These are phyloP conservation scores for Aptenodytes forsteri DNA, from an alignment of 2,113 vertebrate species.

Conservation along the genomic window DNA sequence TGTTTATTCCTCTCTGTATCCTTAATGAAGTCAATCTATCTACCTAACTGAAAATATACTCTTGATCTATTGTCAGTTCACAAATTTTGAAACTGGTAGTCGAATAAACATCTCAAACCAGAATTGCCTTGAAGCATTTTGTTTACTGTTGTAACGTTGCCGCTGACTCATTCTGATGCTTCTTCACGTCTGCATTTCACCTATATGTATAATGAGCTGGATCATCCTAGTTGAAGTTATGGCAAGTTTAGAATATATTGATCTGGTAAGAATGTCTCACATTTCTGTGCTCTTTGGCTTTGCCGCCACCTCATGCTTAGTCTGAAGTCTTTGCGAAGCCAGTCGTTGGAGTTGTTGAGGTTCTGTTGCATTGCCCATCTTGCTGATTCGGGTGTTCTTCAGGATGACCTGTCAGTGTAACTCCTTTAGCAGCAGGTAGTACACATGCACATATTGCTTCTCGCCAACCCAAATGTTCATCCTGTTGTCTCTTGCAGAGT, in stretches of 20 bases:
- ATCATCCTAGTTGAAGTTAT: background rate
- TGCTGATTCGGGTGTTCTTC: fast-evolving
- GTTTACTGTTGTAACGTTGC: background rate
- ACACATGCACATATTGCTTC: fast-evolving
- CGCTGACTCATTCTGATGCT: background rate
- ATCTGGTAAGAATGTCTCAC: background rate
- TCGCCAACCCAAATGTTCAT: background rate
- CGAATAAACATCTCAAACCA: background rate
- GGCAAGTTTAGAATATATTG: background rate
- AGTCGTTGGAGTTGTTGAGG: background rate
- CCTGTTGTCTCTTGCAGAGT: constrained; percentile 74
- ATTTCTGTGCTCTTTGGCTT: background rate
- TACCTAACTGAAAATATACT: background rate
- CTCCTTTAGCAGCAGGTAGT: background rate
- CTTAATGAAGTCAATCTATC: background rate
- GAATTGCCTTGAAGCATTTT: background rate
- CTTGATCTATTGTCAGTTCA: background rate
- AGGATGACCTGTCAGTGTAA: background rate
- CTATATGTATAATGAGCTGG: background rate
- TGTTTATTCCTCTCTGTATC: background rate
- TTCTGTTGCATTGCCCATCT: background rate
- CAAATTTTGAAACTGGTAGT: background rate
- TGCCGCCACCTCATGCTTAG: background rate
- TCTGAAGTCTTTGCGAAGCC: background rate
- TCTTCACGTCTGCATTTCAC: background rate